phyloP scores from a whole-genome alignment of 1,140 invertebrate genomes.

The Habropoda laboriosa region DNA sequence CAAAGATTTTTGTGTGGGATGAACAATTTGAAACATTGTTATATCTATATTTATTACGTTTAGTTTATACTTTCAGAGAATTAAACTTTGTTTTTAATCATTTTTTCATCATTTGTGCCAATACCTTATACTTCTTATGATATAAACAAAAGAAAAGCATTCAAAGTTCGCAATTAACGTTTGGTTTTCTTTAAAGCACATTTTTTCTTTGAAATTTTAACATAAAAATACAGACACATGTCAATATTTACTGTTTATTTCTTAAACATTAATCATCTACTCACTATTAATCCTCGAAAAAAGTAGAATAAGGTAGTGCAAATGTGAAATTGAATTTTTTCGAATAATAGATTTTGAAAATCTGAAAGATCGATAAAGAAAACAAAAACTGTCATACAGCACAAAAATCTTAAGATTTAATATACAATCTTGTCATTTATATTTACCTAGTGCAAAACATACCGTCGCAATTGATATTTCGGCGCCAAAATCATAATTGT shows the following conservation, averaged over 20 bases:
- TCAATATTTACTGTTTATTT: neutral
- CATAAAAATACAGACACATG: neutral
- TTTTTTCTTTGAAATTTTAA: neutral
- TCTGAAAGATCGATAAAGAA: too few species aligned
- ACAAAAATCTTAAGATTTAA: neutral
- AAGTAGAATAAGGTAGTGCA: too few species aligned
- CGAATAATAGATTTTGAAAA: neutral
- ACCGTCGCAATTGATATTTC: neutral
- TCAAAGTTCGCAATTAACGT: neutral
- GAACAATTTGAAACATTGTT: neutral
- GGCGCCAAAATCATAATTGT: too few species aligned
- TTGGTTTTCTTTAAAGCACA: neutral
- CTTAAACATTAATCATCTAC: neutral
- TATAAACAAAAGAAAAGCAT: neutral
- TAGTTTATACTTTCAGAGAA: neutral
- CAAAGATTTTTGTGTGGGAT: constrained; percentile 34
- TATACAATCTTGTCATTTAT: neutral
- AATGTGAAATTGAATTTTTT: neutral
- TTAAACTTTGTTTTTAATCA: too few species aligned
- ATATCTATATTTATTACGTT: neutral
- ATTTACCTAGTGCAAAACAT: neutral
- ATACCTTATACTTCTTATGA: too few species aligned
- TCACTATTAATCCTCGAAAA: neutral
- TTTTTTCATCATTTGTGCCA: too few species aligned
- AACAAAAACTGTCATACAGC: neutral